Evolutionary conservation across 2,113 vertebrate genomes (phyloP), one percentile per base, ranked within the genome.

Genomic region (Pseudopodoces humilis): DNA sequence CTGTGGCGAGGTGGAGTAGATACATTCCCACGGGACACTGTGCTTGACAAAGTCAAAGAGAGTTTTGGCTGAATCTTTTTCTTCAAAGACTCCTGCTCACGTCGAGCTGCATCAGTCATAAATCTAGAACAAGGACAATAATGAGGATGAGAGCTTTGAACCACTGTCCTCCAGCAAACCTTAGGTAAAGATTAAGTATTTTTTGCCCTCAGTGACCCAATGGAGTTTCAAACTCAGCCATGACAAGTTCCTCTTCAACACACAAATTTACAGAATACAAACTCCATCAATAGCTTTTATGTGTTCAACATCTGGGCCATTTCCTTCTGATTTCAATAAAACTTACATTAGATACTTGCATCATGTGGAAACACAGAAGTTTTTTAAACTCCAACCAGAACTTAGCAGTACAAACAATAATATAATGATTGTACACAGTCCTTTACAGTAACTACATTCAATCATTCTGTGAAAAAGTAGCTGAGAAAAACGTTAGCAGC

Each of bases 11-110:
- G 99, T 13, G 99, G 99, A 35, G 99, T 99, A 96, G 99, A 98
- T 95, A 99, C 98, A 95, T 98, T 99, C 97, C 98, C 98, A 92
- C 99, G 99, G 64, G 98, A 98, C 96, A 99, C 98, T 22, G 97
- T 98, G 86, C 98, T 98, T 84, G 98, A 98, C 95, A 99, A 97
- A 69, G 99, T 98, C 97, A 99, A 97, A 23, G 99, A 99, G 76
- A 99, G 98, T 97, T 99, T 99, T 0, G 99, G 99, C 97, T 99
- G 99, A 85, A 98, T 98, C 97, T 99, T 99, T 91, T 99, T 99
- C 97, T 99, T 99, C 85, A 99, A 94, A 68, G 98, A 98, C 80
- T 99, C 99, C 46, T 99, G 99, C 94, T 99, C 99, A 56, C 99
- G 98, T 86, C 99, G 99, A 50, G 99, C 99, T 65, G 99, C 99